Evolutionary conservation across 2,113 vertebrate species (phyloP).

Genomic region (Aix galericulata): DNA sequence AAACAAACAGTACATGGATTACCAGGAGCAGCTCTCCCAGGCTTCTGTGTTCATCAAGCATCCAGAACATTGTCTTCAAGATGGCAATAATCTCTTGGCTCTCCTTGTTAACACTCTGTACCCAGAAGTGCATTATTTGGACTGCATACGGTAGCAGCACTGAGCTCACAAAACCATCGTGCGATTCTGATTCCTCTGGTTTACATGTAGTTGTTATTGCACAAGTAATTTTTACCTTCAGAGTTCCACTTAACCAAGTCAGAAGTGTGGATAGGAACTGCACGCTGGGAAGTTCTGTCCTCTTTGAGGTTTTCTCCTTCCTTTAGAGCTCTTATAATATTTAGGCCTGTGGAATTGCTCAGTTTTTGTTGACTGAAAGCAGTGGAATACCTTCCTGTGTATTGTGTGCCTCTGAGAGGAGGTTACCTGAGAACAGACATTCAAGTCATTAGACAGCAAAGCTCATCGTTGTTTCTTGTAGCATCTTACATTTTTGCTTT

Average conservation of each 20-base stretch:
- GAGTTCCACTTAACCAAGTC: background rate
- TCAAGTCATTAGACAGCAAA: background rate
- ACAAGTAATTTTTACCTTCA: conserved; percentile 26
- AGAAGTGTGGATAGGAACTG: background rate
- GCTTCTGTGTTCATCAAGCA: conserved; percentile 88
- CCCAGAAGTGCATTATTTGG: conserved; percentile 90
- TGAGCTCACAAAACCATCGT: background rate
- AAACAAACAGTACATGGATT: conserved; percentile 91
- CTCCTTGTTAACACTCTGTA: conserved; percentile 90
- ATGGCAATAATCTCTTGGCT: conserved; percentile 87
- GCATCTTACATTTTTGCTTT: background rate
- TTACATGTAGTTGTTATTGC: conserved; percentile 63
- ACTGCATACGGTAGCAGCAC: conserved; percentile 84
- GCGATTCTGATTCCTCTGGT: background rate
- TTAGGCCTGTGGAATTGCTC: background rate
- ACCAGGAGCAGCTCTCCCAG: conserved; percentile 86
- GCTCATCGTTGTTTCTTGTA: background rate
- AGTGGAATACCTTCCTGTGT: background rate
- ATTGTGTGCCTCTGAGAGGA: background rate
- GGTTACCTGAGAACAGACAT: background rate
- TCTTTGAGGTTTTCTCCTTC: background rate
- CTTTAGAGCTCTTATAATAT: background rate
- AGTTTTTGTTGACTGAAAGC: background rate
- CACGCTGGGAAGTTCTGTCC: background rate
- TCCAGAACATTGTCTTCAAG: conserved; percentile 87